phyloP scores from a whole-genome alignment of 2,797 vertebrate genomes.

The Danio tinwini region DNA sequence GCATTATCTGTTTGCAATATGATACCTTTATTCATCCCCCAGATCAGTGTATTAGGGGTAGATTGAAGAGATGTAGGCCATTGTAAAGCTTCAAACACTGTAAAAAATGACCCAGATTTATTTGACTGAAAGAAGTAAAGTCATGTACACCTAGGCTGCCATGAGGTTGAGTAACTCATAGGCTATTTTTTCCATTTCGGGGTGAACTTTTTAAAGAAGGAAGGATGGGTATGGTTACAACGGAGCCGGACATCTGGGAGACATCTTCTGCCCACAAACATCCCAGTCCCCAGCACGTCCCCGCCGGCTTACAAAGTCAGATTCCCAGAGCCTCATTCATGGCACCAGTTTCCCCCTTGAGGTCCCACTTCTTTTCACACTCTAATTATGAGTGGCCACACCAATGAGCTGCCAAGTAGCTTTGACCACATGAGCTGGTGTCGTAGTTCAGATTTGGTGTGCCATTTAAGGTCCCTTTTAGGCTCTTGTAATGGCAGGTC shows the following conservation, averaged over 20 bases:
- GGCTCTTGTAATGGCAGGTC: constrained; percentile 62
- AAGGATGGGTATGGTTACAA: constrained; percentile 53
- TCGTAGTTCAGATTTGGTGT: constrained; percentile 64
- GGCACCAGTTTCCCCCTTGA: constrained; percentile 62
- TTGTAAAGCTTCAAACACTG: no score
- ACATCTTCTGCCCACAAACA: constrained; percentile 58
- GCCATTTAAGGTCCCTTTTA: constrained; percentile 60
- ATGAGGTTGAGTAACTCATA: no score
- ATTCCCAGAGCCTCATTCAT: constrained; percentile 72
- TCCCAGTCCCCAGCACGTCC: constrained; percentile 42
- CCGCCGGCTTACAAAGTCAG: constrained; percentile 49
- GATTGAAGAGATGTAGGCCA: no score
- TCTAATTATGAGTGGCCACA: constrained; percentile 71
- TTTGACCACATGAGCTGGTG: constrained; percentile 62
- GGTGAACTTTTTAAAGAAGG: constrained; percentile 13
- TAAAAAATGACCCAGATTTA: no score
- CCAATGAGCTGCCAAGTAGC: constrained; percentile 59
- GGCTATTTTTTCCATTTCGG: no score
- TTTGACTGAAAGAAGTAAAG: no score
- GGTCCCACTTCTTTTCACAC: constrained; percentile 53
- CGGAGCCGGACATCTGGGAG: constrained; percentile 61
- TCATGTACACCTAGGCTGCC: no score
- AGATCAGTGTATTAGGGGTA: no score
- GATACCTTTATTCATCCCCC: no score
- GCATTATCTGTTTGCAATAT: no score